Percentiles rank a stretch among this genome's conserved stretches.
Conservation (phyloP, 2,113 vertebrate species). For the Brevimyrus niger region DNA sequence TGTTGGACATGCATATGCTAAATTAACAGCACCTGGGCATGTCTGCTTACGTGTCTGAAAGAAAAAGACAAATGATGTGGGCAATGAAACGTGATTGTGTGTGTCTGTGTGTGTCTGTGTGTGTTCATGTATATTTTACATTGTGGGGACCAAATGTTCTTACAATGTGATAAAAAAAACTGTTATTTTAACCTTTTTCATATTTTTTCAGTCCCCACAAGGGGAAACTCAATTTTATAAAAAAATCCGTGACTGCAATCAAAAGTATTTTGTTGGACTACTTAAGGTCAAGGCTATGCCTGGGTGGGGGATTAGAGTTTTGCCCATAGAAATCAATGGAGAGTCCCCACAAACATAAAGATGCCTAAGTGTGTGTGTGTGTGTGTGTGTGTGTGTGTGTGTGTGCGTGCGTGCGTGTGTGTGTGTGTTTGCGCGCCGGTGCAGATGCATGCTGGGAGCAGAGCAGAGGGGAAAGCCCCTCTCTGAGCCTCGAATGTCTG, state of each 20-base stretch:
- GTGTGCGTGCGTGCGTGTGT: slow-evolving; percentile 4
- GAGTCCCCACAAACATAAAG: not conserved
- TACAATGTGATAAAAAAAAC: not conserved
- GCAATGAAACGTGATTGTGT: not conserved
- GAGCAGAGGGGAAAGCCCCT: not conserved
- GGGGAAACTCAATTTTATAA: not conserved
- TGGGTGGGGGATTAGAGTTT: not conserved
- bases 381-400: slow-evolving; percentile 19
- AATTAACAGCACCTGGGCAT: not conserved
- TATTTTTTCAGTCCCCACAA: not conserved
- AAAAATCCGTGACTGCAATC: not conserved
- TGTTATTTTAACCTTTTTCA: not conserved
- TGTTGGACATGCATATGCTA: not conserved
- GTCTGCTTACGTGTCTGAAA: not conserved
- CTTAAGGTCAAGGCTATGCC: no score
- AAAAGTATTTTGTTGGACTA: not conserved
- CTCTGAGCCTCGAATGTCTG: not conserved
- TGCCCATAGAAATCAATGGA: not conserved
- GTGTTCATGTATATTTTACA: not conserved
- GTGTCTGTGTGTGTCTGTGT: not conserved
- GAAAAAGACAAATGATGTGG: not conserved
- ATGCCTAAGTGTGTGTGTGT: not conserved
- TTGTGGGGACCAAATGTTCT: not conserved
- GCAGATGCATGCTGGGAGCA: slow-evolving; percentile 29
- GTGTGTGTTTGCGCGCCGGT: slow-evolving; percentile 17